A percentile compares a stretch with the other conserved stretches of the same genome.
These are phyloP conservation scores for Crypturellus tataupa DNA, from an alignment of 2,797 vertebrate genomes.

Conservation along the genomic window DNA sequence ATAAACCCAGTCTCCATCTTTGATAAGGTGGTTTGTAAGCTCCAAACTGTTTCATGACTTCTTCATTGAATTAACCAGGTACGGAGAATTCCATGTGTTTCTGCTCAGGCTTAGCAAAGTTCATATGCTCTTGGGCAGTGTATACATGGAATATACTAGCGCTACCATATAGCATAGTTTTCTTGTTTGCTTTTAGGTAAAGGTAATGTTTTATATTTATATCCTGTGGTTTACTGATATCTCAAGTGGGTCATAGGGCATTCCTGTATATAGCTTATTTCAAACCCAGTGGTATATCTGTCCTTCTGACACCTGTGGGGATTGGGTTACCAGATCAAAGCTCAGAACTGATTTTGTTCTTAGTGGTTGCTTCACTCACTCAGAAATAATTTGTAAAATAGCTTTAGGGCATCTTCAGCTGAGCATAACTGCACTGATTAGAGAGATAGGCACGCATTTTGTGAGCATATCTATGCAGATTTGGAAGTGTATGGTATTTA, in stretches of 20 bases:
- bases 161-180: not conserved
- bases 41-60: not conserved
- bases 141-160: not conserved
- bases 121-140: not conserved
- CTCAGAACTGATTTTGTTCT: slow-evolving; percentile 37
- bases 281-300: not conserved
- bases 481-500: slow-evolving; percentile 51
- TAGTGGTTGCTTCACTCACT: not conserved
- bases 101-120: not conserved
- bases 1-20: not conserved
- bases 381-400: slow-evolving; percentile 45
- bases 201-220: not conserved
- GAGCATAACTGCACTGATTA: slow-evolving; percentile 19
- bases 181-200: not conserved
- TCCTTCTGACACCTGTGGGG: slow-evolving; percentile 35
- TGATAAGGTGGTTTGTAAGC: not conserved
- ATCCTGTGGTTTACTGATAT: not conserved
- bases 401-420: slow-evolving; percentile 37
- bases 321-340: slow-evolving; percentile 35
- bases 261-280: not conserved
- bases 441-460: slow-evolving; percentile 30
- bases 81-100: not conserved
- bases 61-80: not conserved
- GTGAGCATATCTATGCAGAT: slow-evolving; percentile 19
- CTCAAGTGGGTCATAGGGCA: not conserved